These are phyloP conservation scores for Pseudomyrmex gracilis DNA, from an alignment of 1,140 invertebrate genomes.

Conservation along the genomic window DNA sequence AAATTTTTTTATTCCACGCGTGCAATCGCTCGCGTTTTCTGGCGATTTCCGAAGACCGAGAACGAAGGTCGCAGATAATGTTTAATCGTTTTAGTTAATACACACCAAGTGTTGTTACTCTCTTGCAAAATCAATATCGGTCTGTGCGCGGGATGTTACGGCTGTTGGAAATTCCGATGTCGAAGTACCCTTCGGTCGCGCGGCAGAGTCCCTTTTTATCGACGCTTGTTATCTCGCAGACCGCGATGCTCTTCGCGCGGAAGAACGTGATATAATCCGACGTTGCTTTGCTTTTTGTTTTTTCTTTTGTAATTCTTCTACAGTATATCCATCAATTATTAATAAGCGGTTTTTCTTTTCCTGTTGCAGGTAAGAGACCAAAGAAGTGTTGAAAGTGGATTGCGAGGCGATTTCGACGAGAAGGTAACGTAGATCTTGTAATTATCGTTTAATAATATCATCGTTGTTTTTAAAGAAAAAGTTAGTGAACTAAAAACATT, in stretches of 20 bases:
- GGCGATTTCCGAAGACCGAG: background rate
- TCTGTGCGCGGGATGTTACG: background rate
- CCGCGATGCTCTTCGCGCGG: background rate
- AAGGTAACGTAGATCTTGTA: constrained; percentile 67
- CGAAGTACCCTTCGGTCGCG: constrained; percentile 17
- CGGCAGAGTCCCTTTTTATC: constrained; percentile 63
- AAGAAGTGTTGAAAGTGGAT: background rate
- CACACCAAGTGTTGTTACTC: background rate
- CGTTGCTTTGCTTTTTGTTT: background rate
- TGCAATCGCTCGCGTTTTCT: background rate
- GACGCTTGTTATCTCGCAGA: constrained; percentile 58
- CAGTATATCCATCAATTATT: background rate
- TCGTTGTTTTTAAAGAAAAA: background rate
- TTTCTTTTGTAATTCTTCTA: constrained; percentile 18
- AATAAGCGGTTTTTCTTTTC: constrained; percentile 54
- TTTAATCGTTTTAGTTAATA: constrained; percentile 13
- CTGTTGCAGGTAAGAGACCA: constrained; percentile 78
- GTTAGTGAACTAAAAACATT: background rate
- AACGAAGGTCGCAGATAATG: background rate
- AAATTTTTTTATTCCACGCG: too few species aligned
- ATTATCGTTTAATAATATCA: constrained; percentile 42
- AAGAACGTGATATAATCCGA: background rate
- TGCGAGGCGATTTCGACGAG: constrained; percentile 7
- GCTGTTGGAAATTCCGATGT: constrained; percentile 51
- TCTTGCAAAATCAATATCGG: background rate